These are phyloP conservation scores for Masnerella sp. DNA, from an alignment of 2,888 invertebrate species.

Conservation along the genomic window DNA sequence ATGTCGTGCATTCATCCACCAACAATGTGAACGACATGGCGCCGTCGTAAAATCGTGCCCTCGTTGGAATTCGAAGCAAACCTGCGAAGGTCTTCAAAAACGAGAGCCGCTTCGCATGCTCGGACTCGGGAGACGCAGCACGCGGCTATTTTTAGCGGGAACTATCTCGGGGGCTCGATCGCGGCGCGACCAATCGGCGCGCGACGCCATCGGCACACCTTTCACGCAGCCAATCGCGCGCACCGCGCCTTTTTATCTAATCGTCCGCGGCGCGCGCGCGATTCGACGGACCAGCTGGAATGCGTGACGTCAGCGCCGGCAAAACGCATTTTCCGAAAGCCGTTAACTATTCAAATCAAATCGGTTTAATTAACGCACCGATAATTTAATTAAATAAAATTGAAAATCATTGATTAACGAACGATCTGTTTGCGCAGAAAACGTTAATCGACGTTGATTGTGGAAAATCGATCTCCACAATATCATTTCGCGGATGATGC, in stretches of 20 bases:
- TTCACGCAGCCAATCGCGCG: constrained; percentile 23
- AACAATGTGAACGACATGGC: too few species aligned
- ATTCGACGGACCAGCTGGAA: background rate
- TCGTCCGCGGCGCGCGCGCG: background rate
- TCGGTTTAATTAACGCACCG: too few species aligned
- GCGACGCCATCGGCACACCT: constrained; percentile 67
- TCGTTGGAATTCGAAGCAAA: background rate
- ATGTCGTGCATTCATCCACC: too few species aligned
- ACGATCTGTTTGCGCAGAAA: too few species aligned
- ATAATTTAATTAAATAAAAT: background rate
- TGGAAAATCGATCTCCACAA: too few species aligned
- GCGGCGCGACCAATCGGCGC: constrained; percentile 63
- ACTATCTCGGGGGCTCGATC: constrained; percentile 67
- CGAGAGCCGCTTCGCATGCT: background rate
- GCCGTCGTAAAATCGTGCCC: too few species aligned
- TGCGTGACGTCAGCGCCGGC: background rate
- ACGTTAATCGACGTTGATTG: too few species aligned
- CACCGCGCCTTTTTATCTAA: background rate
- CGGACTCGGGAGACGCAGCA: background rate
- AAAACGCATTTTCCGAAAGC: too few species aligned
- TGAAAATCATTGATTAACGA: background rate
- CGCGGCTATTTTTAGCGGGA: constrained; percentile 3
- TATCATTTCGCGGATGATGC: too few species aligned
- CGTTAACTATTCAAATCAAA: too few species aligned
- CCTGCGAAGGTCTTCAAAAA: background rate